Evolutionary conservation across 2,888 invertebrate species (phyloP), one percentile per base, ranked within the genome.

Genomic region (Apoda limacodes): DNA sequence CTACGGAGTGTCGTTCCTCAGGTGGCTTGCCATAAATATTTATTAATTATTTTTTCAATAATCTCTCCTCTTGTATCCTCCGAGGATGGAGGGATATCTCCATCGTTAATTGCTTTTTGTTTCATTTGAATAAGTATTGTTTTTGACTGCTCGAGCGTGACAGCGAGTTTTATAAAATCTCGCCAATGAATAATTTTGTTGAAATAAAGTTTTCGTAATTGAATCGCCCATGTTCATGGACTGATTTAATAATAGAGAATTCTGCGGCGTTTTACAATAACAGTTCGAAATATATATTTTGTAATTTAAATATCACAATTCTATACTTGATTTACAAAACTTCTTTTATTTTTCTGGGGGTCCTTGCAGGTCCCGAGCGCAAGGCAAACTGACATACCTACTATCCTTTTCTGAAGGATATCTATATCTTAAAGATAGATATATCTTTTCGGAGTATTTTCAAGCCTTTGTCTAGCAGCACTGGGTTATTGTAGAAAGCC

Each of bases 31-130:
- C 72, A 80, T 80, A 80, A 80, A 80, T 80, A 80, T 80, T 80
- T 80, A 80, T 80, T 78, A 80, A 80, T 80, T 78, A 76, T 80
- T 80, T 78, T 80, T 80, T 80, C 80, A 80, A 78, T 80, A 80
- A 78, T 75, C 78, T 78, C 72, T 66, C 65, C 63, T 63, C 66
- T 64, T 58, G 66, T 65, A 65, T 69, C 67, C 74, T 70, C 70
- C 40, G 50, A 66, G 74, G 67, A 69, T 46, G 67, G 74, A 71
- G 78, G 78, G 74, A 71, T 72, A 74, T 69, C 69, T 72, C 65
- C 65, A 45, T 54, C 65, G 78, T 76, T 78, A 78, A 78, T 80
- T 80, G 78, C 75, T 78, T 78, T 78, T 76, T 80, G 76, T 78
- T 78, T 78, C 71, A 74, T 78, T 78, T 78, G 72, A 80, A 78